Percentiles rank a stretch among this genome's conserved stretches.
phyloP scores from a whole-genome alignment of 2,797 vertebrate genomes.

The Darevskia nairensis region DNA sequence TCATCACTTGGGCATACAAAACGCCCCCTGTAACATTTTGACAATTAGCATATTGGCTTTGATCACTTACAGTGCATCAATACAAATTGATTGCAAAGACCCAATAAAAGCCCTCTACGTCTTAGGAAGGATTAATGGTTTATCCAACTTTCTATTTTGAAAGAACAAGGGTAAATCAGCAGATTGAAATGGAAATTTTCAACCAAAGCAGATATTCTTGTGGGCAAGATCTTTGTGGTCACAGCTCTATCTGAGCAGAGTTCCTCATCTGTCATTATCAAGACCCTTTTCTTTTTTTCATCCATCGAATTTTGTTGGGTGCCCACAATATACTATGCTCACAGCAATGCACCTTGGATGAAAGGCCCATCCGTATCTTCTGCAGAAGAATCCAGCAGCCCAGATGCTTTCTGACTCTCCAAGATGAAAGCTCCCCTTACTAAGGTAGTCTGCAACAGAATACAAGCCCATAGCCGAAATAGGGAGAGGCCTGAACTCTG shows the following conservation, averaged over 20 bases:
- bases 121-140: neutral
- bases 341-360: neutral
- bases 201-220: neutral
- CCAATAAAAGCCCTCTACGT: neutral
- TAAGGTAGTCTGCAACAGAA: neutral
- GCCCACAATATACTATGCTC: neutral
- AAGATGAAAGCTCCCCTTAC: neutral
- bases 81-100: conserved; percentile 2
- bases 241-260: neutral
- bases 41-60: neutral
- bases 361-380: neutral
- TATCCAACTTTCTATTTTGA: neutral
- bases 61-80: neutral
- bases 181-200: neutral
- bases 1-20: neutral
- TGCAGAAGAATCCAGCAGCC: neutral
- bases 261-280: neutral
- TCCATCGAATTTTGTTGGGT: neutral
- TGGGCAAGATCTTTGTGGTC: too few species aligned
- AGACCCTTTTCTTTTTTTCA: neutral
- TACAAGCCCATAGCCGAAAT: too few species aligned
- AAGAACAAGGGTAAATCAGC: neutral
- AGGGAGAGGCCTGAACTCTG: too few species aligned
- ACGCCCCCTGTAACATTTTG: neutral
- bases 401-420: neutral